Base-by-base conservation (phyloP, 2,113 vertebrate species). In the Cygnus buccinator region DNA sequence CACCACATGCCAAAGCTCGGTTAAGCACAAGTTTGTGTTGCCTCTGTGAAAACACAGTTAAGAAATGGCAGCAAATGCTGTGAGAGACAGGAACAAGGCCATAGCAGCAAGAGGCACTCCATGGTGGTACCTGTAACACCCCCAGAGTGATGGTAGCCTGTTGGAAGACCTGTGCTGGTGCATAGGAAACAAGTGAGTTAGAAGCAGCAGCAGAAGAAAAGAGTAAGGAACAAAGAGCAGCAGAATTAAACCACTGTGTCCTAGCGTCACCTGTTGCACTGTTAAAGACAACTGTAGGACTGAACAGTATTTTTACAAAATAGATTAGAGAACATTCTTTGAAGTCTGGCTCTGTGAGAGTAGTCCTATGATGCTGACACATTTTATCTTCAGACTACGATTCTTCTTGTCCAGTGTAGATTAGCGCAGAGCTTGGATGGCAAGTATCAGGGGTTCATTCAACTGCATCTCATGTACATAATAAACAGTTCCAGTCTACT, bases 51-150 rank as follows among this genome's bases (percentile, higher is more conserved):
- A 39, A 50, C 2, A 0, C 7, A 10, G 3, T 18, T 26, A 16
- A 8, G 33, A 75, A 3, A 4, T 3, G 11, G 11, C 17, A n/a
- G 23, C n/a, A 28, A 37, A 6, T 0, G 0, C 16, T 0, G 4
- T 4, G 3, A 48, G 16, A 20, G 15, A 41, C 21, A 44, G 35
- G 58, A 46, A 6, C 8, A 3, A 0, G 2, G 39, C 25, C 9
- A 11, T 16, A 15, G 46, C 19, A 35, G 33, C 37, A 33, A 10
- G 9, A 48, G 5, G 37, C 52, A 13, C 4, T 6, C 17, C 20
- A 4, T 3, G 11, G 21, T 70, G 23, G 14, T 1, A 0, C 52
- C 11, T 19, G 13, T 57, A 29, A 17, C 48, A 10, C 9, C 28
- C 31, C 9, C 8, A 6, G 7, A 10, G 33, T 20, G 12, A n/a